A percentile compares a stretch with the other conserved stretches of the same genome.
These are phyloP conservation scores for Alitta virens DNA, from an alignment of 2,888 invertebrate species.

Conservation along the genomic window DNA sequence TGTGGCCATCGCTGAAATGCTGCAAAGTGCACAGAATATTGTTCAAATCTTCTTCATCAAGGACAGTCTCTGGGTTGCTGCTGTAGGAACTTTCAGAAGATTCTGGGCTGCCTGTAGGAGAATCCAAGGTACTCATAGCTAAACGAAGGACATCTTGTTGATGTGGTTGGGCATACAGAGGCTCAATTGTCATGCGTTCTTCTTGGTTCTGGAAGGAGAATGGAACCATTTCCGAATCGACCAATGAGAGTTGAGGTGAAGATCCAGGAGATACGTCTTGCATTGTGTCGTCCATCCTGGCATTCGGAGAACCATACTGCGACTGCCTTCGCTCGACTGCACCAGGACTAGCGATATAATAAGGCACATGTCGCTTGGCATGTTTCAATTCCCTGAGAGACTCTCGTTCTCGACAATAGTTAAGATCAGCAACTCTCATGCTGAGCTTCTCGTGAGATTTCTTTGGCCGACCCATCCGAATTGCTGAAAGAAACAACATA, in stretches of 20 bases:
- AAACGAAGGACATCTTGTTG: background rate
- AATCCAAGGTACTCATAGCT: background rate
- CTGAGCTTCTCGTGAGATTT: conserved; percentile 8
- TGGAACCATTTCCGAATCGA: background rate
- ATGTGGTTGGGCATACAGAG: background rate
- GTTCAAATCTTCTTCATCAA: conserved; percentile 9
- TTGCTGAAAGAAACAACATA: conserved; percentile 24
- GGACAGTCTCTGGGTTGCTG: background rate
- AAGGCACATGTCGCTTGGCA: too few species aligned
- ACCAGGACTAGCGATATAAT: too few species aligned
- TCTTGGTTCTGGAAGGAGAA: background rate
- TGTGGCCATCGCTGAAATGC: conserved; percentile 4
- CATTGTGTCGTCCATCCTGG: too few species aligned
- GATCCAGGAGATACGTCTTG: too few species aligned
- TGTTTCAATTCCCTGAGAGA: too few species aligned
- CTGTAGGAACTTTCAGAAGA: background rate
- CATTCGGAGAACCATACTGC: too few species aligned
- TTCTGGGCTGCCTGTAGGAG: background rate
- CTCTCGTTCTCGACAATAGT: too few species aligned
- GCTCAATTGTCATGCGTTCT: too few species aligned
- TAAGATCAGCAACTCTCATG: background rate
- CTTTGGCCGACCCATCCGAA: conserved; percentile 31
- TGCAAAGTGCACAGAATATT: conserved; percentile 5
- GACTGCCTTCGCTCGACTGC: too few species aligned
- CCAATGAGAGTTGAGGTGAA: too few species aligned